Conservation (phyloP, 2,888 invertebrate genomes). For the Aricia artaxerxes region DNA sequence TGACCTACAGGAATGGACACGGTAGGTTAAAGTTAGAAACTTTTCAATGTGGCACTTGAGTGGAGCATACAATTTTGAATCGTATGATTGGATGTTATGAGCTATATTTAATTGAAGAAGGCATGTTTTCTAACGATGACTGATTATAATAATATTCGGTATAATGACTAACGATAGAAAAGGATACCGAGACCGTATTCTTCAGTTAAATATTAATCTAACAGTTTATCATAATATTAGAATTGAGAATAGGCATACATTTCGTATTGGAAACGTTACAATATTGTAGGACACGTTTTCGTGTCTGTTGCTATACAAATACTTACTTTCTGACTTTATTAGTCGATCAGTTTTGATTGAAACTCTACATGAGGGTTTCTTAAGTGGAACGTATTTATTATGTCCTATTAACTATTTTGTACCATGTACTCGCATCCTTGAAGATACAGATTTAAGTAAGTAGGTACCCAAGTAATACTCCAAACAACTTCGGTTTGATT, state of each 20-base stretch:
- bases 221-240: not conserved
- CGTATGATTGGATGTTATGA: constrained; percentile 35
- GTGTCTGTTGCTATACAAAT: too few relatives aligned
- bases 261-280: too few relatives aligned
- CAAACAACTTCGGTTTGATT: not conserved
- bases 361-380: too few relatives aligned
- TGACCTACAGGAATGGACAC: constrained; percentile 31
- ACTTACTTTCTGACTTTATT: too few relatives aligned
- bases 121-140: constrained; percentile 37
- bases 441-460: too few relatives aligned
- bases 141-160: constrained; percentile 38
- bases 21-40: constrained; percentile 39
- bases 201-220: not conserved
- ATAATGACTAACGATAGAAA: constrained; percentile 36
- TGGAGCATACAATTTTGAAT: constrained; percentile 36
- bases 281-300: too few relatives aligned
- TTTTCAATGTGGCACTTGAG: constrained; percentile 22
- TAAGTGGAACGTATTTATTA: too few relatives aligned
- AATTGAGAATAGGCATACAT: too few relatives aligned
- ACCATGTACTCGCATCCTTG: too few relatives aligned
- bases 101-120: constrained; percentile 35
- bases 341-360: too few relatives aligned
- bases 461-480: not conserved
- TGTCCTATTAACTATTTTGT: too few relatives aligned
- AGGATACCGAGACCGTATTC: not conserved